Percentiles rank a stretch among this genome's conserved stretches.
Conservation (phyloP, 1,140 invertebrate species). For the Chlorops oryzae region DNA sequence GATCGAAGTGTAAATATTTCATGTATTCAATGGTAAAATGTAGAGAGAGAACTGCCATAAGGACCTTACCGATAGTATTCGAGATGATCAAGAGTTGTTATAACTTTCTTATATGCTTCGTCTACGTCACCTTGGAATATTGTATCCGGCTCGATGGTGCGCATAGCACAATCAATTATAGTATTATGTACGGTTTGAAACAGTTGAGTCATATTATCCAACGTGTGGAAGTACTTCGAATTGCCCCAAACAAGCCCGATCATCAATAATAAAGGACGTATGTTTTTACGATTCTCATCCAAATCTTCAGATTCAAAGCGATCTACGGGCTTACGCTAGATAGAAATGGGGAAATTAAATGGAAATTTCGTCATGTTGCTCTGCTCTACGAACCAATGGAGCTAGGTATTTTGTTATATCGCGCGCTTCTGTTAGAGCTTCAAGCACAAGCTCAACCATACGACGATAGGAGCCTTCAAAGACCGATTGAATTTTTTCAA, state of each 20-base stretch:
- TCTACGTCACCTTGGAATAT: slow-evolving; percentile 64
- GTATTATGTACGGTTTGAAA: slow-evolving; percentile 67
- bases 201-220: slow-evolving; percentile 63
- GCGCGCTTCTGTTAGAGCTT: slow-evolving; percentile 58
- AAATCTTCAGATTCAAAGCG: slow-evolving; percentile 66
- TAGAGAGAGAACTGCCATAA: no score
- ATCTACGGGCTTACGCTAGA: slow-evolving; percentile 54
- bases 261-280: slow-evolving; percentile 65
- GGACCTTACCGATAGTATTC: slow-evolving; percentile 44
- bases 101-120: slow-evolving; percentile 50
- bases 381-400: slow-evolving; percentile 50
- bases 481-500: slow-evolving; percentile 67
- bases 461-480: slow-evolving; percentile 66
- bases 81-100: slow-evolving; percentile 46
- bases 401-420: slow-evolving; percentile 62
- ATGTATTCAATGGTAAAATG: no score
- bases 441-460: slow-evolving; percentile 59
- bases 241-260: slow-evolving; percentile 78
- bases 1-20: no score
- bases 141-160: slow-evolving; percentile 51
- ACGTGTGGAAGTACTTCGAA: slow-evolving; percentile 74
- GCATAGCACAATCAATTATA: slow-evolving; percentile 55
- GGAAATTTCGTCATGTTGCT: neutral
- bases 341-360: neutral
- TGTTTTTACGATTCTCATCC: slow-evolving; percentile 53